Evolutionary conservation across 2,797 vertebrate species (phyloP), one percentile per base, ranked within the genome.

Genomic region (Hipposideros larvatus): DNA sequence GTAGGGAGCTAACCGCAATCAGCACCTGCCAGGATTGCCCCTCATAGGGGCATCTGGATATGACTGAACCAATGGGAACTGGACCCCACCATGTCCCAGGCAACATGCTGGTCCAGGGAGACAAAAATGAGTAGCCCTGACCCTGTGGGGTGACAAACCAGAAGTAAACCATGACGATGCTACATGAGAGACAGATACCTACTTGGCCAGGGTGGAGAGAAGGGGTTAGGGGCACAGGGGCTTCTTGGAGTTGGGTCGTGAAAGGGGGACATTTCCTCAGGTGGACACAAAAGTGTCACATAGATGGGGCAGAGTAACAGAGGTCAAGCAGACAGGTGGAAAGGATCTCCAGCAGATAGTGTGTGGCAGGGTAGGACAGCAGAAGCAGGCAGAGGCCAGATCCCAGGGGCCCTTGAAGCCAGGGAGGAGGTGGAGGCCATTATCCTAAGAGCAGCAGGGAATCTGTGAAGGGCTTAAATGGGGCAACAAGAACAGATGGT

Each of bases 121-220:
- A 66, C 84, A 51, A 87, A 9, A 24, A 15, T 11, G 21, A 34
- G 16, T 61, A 48, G 37, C 68, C 26, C 43, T 13, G 21, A 21
- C 55, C 48, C 48, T 19, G 4, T 7, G 13, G 11, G 18, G 31
- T 24, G 34, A 28, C 21, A 2, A 16, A 57, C 70, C 71, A 51
- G 70, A 31, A 57, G 14, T 70, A 51, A 85, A 85, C 16, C 46
- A 19, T 10, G 1, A 31, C 0, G 24, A 4, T 31, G 28, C 13
- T 9, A 1, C 1, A 0, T 37, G 61, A 84, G 41, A 53, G 34
- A 51, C 0, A 1, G 55, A n/a, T 15, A 9, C 19, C 3, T 15
- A 5, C 2, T 0, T 28, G 37, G 37, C 22, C 21, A 19, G 53
- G 88, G 46, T 28, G 48, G 41, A 48, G 46, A 53, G 82, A 51